A percentile compares a stretch with the other conserved stretches of the same genome.
Conservation (phyloP, 2,797 vertebrate genomes). For the Siniperca undulata region DNA sequence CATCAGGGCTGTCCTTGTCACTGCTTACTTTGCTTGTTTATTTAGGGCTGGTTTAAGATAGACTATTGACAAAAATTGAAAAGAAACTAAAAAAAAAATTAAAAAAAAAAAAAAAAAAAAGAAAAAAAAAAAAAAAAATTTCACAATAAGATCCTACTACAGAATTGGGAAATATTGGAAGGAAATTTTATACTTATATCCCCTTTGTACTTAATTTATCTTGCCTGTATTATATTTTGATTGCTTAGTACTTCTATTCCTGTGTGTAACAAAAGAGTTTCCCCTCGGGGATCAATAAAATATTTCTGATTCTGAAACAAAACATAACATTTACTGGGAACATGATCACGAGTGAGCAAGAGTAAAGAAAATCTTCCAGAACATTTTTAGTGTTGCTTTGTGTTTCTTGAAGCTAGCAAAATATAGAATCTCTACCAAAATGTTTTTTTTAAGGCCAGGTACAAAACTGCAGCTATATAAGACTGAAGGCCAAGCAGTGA, state of each 20-base stretch:
- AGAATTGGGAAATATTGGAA: not conserved
- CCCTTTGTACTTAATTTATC: too few relatives aligned
- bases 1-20: constrained; percentile 27
- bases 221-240: too few relatives aligned
- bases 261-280: too few relatives aligned
- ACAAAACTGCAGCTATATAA: not conserved
- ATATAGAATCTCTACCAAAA: not conserved
- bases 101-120: not conserved
- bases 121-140: not conserved
- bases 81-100: constrained; percentile 37
- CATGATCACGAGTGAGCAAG: not conserved
- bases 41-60: constrained; percentile 35
- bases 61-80: constrained; percentile 8
- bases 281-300: too few relatives aligned
- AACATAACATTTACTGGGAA: not conserved
- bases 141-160: not conserved
- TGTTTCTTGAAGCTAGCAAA: not conserved
- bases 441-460: not conserved
- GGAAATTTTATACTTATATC: too few relatives aligned
- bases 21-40: constrained; percentile 48
- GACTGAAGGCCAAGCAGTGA: not conserved
- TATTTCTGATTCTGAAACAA: too few relatives aligned
- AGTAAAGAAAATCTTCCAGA: not conserved
- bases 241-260: too few relatives aligned
- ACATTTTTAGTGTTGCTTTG: not conserved